Evolutionary conservation across 2,888 invertebrate species (phyloP).

Genomic region (Glaucopsyche alexis): DNA sequence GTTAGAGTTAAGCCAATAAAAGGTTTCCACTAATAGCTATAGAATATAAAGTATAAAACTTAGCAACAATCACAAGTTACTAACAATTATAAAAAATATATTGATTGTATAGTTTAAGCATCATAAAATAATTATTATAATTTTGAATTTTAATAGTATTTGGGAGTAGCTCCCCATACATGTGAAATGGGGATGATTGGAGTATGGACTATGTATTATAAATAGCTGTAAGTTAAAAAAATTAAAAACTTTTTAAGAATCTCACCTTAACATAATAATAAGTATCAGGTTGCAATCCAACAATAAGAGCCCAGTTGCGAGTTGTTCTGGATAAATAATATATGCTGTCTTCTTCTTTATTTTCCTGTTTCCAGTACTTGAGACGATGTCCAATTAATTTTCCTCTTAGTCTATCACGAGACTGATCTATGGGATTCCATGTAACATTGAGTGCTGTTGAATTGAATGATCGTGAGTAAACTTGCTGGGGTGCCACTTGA

Average conservation of each 20-base stretch:
- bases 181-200: neutral
- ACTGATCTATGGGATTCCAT: constrained; percentile 93
- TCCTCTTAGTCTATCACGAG: constrained; percentile 91
- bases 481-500: constrained; percentile 91
- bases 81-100: no score
- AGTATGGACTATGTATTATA: neutral
- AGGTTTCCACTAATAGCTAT: no score
- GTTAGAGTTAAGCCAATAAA: no score
- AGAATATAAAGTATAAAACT: no score
- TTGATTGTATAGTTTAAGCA: neutral
- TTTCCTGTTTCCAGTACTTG: constrained; percentile 92
- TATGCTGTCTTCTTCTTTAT: constrained; percentile 87
- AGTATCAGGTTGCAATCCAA: constrained; percentile 94
- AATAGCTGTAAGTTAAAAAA: neutral
- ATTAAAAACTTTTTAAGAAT: neutral
- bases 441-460: constrained; percentile 95
- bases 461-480: constrained; percentile 89
- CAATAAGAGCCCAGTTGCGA: constrained; percentile 92
- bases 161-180: no score
- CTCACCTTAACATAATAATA: constrained; percentile 93
- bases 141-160: no score
- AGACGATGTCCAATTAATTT: constrained; percentile 95
- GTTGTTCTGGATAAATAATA: constrained; percentile 92
- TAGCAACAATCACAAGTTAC: no score
- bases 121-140: no score